Evolutionary conservation across 2,113 vertebrate genomes (phyloP).

Genomic region (Sarotherodon lohbergeri): DNA sequence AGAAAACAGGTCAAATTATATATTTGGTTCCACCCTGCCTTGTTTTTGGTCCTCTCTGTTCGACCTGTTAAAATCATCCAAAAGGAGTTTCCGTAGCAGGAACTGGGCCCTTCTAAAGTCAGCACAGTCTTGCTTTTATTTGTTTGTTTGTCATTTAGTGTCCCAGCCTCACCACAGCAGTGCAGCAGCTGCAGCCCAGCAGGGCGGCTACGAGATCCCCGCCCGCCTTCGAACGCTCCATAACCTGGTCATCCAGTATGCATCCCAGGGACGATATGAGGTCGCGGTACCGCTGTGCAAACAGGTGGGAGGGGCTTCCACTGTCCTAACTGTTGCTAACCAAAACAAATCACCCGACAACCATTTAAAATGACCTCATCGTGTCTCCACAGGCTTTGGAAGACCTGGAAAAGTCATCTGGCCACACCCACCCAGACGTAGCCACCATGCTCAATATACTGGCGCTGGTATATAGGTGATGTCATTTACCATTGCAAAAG

Average conservation of each 20-base stretch:
- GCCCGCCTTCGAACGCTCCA: slow-evolving; percentile 83
- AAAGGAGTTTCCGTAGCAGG: background rate
- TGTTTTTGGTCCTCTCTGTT: background rate
- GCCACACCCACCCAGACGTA: slow-evolving; percentile 85
- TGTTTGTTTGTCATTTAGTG: slow-evolving; percentile 12
- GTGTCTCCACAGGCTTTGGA: slow-evolving; percentile 74
- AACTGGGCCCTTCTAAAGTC: background rate
- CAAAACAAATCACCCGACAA: background rate
- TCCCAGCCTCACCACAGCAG: slow-evolving; percentile 58
- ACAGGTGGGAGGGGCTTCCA: slow-evolving; percentile 37
- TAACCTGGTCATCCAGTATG: slow-evolving; percentile 89
- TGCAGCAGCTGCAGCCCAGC: slow-evolving; percentile 73
- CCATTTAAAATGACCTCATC: background rate
- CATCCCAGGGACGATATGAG: slow-evolving; percentile 84
- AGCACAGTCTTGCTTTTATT: background rate
- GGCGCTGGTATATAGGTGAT: slow-evolving; percentile 85
- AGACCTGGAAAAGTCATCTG: slow-evolving; percentile 85
- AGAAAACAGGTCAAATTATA: background rate
- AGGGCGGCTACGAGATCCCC: slow-evolving; percentile 84
- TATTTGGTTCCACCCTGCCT: background rate
- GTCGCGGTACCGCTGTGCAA: slow-evolving; percentile 87
- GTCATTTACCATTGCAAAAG: background rate
- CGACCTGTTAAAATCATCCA: background rate
- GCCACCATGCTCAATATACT: slow-evolving; percentile 90
- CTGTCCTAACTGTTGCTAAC: background rate